Base-by-base conservation (phyloP, 2,888 invertebrate species). In the Agriopis aurantiaria region DNA sequence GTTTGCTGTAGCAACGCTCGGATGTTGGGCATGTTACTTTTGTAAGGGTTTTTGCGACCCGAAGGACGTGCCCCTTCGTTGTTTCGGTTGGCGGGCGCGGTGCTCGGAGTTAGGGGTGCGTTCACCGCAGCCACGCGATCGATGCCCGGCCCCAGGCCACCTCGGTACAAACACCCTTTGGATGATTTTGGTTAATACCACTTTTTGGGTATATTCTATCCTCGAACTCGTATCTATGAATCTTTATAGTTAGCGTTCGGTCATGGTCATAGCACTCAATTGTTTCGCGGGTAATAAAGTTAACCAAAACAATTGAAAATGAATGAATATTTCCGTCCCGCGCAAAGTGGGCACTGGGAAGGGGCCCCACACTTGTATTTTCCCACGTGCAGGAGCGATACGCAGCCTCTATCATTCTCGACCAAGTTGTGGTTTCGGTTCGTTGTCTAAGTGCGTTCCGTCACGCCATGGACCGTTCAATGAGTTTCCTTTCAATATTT, bases 51-150 rank as follows among this genome's bases (percentile, higher is more conserved):
- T 86, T 85, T 79, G 84, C 79, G 74, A 82, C 78, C 79, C 77
- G 79, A 82, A 81, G 80, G 83, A 80, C 83, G 82, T 81, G 81
- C 79, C 86, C 85, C 84, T 81, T 80, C 79, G 84, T 80, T 82
- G 79, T 79, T 85, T 82, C 76, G 81, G 75, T 75, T 76, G 82
- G 78, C 81, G 87, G 88, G 87, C 80, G 88, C 85, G 88, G 85
- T 83, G 84, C 82, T 85, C 79, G 78, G 84, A 85, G 88, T 88
- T 90, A 87, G 88, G 92, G 92, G 92, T 88, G 90, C 90, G 91
- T 88, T 91, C 89, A 88, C 89, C 90, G 90, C 88, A 85, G 80
- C 81, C 81, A 78, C 84, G 86, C 92, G 92, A 93, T 93, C 93
- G 93, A 92, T 93, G 88, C 88, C 83, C 86, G 82, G 84, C 87